Base-by-base conservation (phyloP, 53 echinoderm and acorn worm species). In the Patiria pectinifera region DNA sequence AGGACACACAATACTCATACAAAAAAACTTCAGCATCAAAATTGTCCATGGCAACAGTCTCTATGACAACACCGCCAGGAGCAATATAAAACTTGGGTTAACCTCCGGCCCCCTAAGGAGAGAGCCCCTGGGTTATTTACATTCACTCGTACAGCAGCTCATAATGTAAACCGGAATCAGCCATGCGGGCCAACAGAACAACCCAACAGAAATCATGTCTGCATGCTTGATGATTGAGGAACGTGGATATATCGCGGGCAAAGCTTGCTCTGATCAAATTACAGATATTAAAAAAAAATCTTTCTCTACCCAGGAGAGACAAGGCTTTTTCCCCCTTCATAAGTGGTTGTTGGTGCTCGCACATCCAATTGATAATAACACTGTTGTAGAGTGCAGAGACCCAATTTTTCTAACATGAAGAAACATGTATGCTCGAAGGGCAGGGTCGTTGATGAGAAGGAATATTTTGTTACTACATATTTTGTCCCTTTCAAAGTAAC, bases 241-340 rank as follows among this genome's bases (percentile, higher is more conserved):
- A 3, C 83, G n/a, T 60, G n/a, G 59, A n/a, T 21, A n/a, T 21
- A 60, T 3, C 6, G 53, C 49, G 11, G 18, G 26, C 58, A 60
- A 47, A 77, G 77, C 82, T 49, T 82, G 48, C 19, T 5, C 9
- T 24, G 58, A 82, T 82, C 83, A 82, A 82, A 82, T 82, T 59
- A 82, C 83, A 45, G 60, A 58, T 82, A 45, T 18, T 22, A 24
- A 23, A 3, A 66, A 63, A 15, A 66, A 66, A 6, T 4, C 12
- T 13, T 24, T 74, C 74, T n/a, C 74, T 74, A 5, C 74, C 74
- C 11, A 6, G 24, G 22, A 74, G 22, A 74, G 74, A 74, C 24
- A 74, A 6, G 24, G 15, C 10, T 66, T 66, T 66, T 66, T 66
- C 66, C 15, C 15, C 10, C 19, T 10, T 74, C 24, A 21, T 74